Percentiles rank a stretch among this genome's conserved stretches.
Conservation (phyloP, 2,113 vertebrate genomes). For the Peromyscus polionotus region DNA sequence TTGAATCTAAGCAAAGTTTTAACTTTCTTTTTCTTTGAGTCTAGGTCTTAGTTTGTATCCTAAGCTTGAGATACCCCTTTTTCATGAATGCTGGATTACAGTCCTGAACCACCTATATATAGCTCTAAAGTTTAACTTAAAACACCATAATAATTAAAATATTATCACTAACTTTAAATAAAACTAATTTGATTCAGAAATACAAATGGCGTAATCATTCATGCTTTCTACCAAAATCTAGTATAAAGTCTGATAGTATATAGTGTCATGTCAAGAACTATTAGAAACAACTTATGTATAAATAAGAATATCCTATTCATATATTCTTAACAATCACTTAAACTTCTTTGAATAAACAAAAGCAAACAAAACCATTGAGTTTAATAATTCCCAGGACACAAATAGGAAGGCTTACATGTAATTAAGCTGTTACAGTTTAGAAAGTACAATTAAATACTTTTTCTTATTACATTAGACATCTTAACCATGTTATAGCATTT, state of each 20-base stretch:
- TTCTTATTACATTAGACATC: background rate
- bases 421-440: background rate
- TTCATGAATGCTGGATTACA: background rate
- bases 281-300: background rate
- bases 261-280: background rate
- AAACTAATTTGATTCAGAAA: constrained; percentile 17
- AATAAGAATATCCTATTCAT: background rate
- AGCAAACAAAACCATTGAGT: background rate
- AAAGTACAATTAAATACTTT: constrained; percentile 19
- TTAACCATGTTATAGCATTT: background rate
- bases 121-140: background rate
- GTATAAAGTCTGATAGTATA: background rate
- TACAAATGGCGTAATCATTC: background rate
- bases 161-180: background rate
- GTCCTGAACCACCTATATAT: too few relatives aligned
- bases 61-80: background rate
- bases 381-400: background rate
- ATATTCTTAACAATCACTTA: background rate
- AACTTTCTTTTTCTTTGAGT: background rate
- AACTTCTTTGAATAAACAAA: background rate
- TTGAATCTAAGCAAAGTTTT: background rate
- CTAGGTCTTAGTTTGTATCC: background rate
- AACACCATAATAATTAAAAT: background rate
- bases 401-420: background rate
- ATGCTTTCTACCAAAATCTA: background rate